phyloP scores from a whole-genome alignment of 1,140 invertebrate genomes.

The Trachelipus rathkii region DNA sequence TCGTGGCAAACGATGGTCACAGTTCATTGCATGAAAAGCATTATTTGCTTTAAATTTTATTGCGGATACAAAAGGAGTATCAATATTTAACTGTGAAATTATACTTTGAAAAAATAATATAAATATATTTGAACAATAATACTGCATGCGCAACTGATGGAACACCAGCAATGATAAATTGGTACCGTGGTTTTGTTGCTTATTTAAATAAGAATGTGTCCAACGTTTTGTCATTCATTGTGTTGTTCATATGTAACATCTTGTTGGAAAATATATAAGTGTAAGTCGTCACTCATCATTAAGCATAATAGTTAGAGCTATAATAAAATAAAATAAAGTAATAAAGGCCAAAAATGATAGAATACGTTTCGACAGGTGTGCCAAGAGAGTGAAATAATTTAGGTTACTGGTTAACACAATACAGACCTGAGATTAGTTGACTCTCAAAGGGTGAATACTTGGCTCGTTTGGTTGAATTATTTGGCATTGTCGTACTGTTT shows the following conservation, averaged over 20 bases:
- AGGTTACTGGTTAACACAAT: too few species aligned
- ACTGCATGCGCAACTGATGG: neutral
- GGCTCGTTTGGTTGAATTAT: too few species aligned
- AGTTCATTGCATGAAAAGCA: slow-evolving; percentile 30
- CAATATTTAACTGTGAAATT: slow-evolving; percentile 12
- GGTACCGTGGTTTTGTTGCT: slow-evolving; percentile 19
- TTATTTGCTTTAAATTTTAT: slow-evolving; percentile 30
- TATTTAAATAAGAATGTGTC: slow-evolving; percentile 26
- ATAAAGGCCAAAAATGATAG: too few species aligned
- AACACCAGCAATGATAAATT: slow-evolving; percentile 6
- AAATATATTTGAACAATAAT: slow-evolving; percentile 46
- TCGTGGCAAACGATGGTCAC: slow-evolving; percentile 32
- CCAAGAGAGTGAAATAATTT: too few species aligned
- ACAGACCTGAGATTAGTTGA: too few species aligned
- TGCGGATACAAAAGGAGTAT: slow-evolving; percentile 23
- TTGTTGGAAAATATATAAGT: slow-evolving; percentile 37
- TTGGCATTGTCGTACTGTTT: too few species aligned
- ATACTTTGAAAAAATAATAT: slow-evolving; percentile 23
- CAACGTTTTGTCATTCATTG: slow-evolving; percentile 36
- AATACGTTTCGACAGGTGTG: too few species aligned
- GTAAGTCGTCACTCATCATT: slow-evolving; percentile 35
- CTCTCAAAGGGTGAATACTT: too few species aligned
- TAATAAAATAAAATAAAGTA: too few species aligned
- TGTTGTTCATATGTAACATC: slow-evolving; percentile 39
- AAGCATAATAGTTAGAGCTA: too few species aligned